Base-by-base conservation (phyloP, 2,797 vertebrate genomes). In the Enteromius radiatus region DNA sequence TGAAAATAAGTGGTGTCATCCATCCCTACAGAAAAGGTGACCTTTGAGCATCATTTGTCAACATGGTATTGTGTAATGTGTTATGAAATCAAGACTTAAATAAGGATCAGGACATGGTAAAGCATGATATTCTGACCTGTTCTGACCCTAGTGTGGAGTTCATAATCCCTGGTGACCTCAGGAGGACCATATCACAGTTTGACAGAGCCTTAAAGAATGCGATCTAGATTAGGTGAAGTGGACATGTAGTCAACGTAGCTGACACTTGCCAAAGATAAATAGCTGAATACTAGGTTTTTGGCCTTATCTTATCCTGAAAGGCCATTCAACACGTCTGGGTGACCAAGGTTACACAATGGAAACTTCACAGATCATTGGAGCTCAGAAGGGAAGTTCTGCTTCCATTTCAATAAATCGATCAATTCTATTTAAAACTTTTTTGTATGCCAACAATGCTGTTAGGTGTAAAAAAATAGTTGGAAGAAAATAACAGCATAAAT, bases 181-280 rank as follows among this genome's bases (percentile, higher is more conserved):
- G 28, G 23, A 19, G 26, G 76, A 84, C 67, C 76, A 71, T 28
- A 64, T 78, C 56, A 65, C 68, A 79, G 33, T 79, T 73, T 61
- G 38, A 70, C 41, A 23, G 65, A 69, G 21, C 65, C 33, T 79
- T 69, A 79, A 76, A 78, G 33, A 84, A 79, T 74, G 82, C 28
- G 4, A 73, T 64, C 43, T 19, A 64, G 76, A 84, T 65, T 64
- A 71, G 73, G 15, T 49, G 45, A 56, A 65, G 69, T 17, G 56
- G 67, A 79, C 61, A 78, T 23, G 36, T 76, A 76, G 6, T 76
- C 80, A 76, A 67, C 36, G 19, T 76, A 56, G 63, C 70, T 75
- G 80, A 82, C 80, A 82, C 71, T 76, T 56, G 63, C 36, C 36
- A 45, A 76, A 76, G 80, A 82, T 76, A 82, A 82, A 82, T 33